Evolutionary conservation across 2,888 invertebrate species (phyloP), one percentile per base, ranked within the genome.

Genomic region (Papilio gigon): DNA sequence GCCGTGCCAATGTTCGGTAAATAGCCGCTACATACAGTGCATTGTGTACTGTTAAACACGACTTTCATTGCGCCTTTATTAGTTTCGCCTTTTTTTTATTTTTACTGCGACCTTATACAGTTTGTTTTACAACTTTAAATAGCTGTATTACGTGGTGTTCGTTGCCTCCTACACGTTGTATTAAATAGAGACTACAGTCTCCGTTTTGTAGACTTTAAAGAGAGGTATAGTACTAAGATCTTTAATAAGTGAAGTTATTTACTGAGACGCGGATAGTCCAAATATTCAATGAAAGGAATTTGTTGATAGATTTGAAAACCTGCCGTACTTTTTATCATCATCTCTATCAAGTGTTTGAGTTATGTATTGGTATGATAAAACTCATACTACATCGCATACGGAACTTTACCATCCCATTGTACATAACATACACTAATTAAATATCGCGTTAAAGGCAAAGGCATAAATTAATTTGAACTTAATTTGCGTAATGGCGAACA

Each of bases 1-100:
- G 77, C 75, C 74, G 78, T 74, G 77, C 78, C 75, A 56, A 35
- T 67, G 59, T 42, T 65, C 62, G 61, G 69, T 65, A 69, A 69
- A 69, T 69, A 69, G 60, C 37, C 44, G 40, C 65, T 42, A 64
- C 61, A 50, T 68, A 59, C 63, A 42, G 53, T 65, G 35, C 56
- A 70, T 65, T 47, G 44, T 62, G 42, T 62, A 42, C 42, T 65
- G 27, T 42, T 69, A 65, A 69, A 69, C 65, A 69, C 53, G 61
- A 61, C 33, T 65, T 53, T 69, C 56, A 69, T 69, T 61, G 65
- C 35, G 61, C 22, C 60, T 53, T 65, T 65, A 65, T 69, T 69
- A 65, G 25, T 53, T 65, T 65, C 42, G 20, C 20, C 30, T 65
- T 58, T 56, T 33, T 44, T 58, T 56, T 63, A 33, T 63, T 59